A percentile compares a stretch with the other conserved stretches of the same genome.
Conservation (phyloP, 2,797 vertebrate genomes). For the Antennarius maculatus region DNA sequence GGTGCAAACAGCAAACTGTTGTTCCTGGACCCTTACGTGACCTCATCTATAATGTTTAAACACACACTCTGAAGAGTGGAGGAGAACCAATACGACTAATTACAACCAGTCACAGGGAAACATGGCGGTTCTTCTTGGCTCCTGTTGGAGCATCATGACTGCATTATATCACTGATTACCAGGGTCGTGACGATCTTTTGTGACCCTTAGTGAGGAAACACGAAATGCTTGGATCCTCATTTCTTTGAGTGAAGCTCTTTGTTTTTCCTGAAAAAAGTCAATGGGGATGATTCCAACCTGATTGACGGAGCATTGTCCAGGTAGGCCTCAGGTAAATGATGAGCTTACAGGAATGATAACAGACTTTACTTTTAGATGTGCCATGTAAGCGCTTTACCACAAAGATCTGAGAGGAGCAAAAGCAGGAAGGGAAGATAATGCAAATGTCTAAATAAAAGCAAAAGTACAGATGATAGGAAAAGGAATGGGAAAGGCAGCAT, state of each 20-base stretch:
- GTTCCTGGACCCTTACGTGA: conserved; percentile 29
- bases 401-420: too few species aligned
- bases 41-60: conserved; percentile 21
- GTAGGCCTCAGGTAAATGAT: background rate
- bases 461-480: too few species aligned
- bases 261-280: conserved; percentile 29
- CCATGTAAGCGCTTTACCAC: too few species aligned
- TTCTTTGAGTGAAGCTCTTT: background rate
- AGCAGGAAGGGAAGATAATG: too few species aligned
- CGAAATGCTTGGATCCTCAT: background rate
- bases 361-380: too few species aligned
- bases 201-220: background rate
- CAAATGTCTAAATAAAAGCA: too few species aligned
- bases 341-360: too few species aligned
- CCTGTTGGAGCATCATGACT: too few species aligned
- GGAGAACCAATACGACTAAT: background rate
- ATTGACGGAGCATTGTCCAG: conserved; percentile 20
- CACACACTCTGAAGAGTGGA: conserved; percentile 4
- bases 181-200: background rate
- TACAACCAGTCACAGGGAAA: too few species aligned
- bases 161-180: background rate
- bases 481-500: too few species aligned
- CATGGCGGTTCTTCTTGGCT: too few species aligned
- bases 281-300: background rate
- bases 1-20: conserved; percentile 44